phyloP scores from a whole-genome alignment of 2,113 vertebrate genomes.

The Nibea coibor region DNA sequence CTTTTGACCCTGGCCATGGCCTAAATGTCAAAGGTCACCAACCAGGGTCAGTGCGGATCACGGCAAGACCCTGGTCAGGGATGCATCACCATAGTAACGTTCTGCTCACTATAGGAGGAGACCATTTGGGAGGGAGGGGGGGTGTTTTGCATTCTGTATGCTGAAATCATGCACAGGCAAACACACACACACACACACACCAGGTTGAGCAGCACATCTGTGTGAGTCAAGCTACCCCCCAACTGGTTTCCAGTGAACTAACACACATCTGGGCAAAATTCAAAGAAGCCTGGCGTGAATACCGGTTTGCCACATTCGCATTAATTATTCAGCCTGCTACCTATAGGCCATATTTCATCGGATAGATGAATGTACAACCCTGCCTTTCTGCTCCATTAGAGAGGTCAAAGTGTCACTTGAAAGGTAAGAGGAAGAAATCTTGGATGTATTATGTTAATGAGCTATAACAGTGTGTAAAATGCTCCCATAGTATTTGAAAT shows the following conservation, averaged over 20 bases:
- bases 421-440: neutral
- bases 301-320: constrained; percentile 2
- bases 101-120: constrained; percentile 59
- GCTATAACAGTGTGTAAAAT: neutral
- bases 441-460: neutral
- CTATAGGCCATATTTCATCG: constrained; percentile 22
- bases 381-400: neutral
- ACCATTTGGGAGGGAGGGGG: constrained; percentile 31
- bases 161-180: constrained; percentile 49
- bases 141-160: constrained; percentile 60
- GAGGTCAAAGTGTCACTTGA: constrained; percentile 8
- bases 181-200: constrained; percentile 33
- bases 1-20: constrained; percentile 82
- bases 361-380: neutral
- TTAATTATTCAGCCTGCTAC: neutral
- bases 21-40: constrained; percentile 83
- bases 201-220: constrained; percentile 36
- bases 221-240: constrained; percentile 21
- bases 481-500: neutral
- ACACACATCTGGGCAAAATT: constrained; percentile 40
- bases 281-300: constrained; percentile 14
- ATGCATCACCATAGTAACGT: constrained; percentile 81
- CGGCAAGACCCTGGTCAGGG: constrained; percentile 69
- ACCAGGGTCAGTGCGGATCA: constrained; percentile 77
- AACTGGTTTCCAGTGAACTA: constrained; percentile 26